These are phyloP conservation scores for Siniperca chuatsi DNA, from an alignment of 2,113 vertebrate genomes.

Conservation along the genomic window DNA sequence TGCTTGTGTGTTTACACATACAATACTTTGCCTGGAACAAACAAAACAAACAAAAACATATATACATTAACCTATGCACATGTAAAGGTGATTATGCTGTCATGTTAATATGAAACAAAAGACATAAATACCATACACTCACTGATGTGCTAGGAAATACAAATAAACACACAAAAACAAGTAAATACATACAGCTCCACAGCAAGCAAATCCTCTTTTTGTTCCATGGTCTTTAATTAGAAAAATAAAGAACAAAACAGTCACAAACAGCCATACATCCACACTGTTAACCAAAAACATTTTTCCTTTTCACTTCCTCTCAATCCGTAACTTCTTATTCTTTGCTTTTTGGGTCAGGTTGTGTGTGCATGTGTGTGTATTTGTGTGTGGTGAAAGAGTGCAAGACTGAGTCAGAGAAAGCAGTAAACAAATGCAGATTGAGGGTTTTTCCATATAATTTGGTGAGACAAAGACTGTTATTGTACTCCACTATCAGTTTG, in stretches of 20 bases:
- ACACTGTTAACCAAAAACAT: constrained; percentile 5
- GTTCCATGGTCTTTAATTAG: constrained; percentile 42
- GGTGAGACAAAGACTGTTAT: constrained; percentile 70
- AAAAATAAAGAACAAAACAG: constrained; percentile 35
- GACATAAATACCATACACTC: background rate
- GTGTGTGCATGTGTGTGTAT: constrained; percentile 22
- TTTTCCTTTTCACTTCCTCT: constrained; percentile 47
- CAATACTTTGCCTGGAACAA: background rate
- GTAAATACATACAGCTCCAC: constrained; percentile 10
- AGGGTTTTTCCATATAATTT: constrained; percentile 69
- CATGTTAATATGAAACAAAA: background rate
- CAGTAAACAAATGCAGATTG: constrained; percentile 60
- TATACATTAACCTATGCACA: constrained; percentile 4
- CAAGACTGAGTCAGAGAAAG: constrained; percentile 33
- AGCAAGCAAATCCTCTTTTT: constrained; percentile 42
- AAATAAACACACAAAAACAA: constrained; percentile 16
- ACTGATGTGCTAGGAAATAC: background rate
- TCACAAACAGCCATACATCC: constrained; percentile 13
- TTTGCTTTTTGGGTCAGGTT: constrained; percentile 56
- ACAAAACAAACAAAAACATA: constrained; percentile 8
- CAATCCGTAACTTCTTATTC: constrained; percentile 53
- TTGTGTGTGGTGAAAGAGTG: constrained; percentile 23
- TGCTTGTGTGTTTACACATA: background rate
- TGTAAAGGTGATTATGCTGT: constrained; percentile 6
- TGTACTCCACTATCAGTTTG: constrained; percentile 65